A percentile compares a stretch with the other conserved stretches of the same genome.
Evolutionary conservation across 2,888 invertebrate species (phyloP).

Genomic region (Eupithecia centaureata): DNA sequence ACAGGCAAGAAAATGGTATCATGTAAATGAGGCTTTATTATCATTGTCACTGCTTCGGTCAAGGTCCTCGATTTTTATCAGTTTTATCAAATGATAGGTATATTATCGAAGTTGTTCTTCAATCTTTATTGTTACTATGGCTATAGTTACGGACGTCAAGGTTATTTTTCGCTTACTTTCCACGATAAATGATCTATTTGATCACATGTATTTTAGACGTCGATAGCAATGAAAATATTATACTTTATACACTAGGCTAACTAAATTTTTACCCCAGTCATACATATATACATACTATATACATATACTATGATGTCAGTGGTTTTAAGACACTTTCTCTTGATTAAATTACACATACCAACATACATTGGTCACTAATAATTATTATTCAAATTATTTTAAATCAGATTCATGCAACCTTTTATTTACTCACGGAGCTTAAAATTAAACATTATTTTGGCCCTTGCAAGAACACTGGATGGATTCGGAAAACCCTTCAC

Average conservation of each 20-base stretch:
- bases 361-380: no score
- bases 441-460: not conserved
- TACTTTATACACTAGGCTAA: not conserved
- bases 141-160: slow-evolving; percentile 12
- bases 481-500: not conserved
- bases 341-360: no score
- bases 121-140: not conserved
- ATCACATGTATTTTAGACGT: not conserved
- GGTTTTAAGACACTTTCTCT: no score
- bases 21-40: slow-evolving; percentile 17
- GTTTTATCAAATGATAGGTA: slow-evolving; percentile 25
- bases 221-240: not conserved
- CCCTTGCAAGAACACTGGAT: not conserved
- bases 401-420: no score
- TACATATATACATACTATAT: no score
- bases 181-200: not conserved
- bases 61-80: slow-evolving; percentile 20
- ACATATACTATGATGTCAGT: no score
- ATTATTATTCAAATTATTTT: no score
- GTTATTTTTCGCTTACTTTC: slow-evolving; percentile 13
- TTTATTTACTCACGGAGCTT: not conserved
- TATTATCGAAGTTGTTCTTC: not conserved
- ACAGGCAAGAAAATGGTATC: no score
- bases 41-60: slow-evolving; percentile 22
- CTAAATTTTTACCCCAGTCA: not conserved